Conservation (phyloP, 2,113 vertebrate genomes). For the Stictonetta naevosa region DNA sequence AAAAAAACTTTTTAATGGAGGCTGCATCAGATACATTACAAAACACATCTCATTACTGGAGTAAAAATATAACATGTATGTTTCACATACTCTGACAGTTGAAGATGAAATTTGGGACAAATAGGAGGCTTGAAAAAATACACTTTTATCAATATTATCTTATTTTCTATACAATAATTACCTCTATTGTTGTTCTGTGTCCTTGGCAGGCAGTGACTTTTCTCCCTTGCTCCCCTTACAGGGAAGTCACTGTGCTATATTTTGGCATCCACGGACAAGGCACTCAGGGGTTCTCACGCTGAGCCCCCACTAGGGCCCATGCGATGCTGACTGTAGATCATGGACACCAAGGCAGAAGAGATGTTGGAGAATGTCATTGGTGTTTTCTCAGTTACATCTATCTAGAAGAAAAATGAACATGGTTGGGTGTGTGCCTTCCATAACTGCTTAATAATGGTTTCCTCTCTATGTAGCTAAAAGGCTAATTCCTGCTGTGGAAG, state of each 20-base stretch:
- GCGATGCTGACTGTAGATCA: background rate
- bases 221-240: background rate
- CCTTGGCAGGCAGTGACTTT: background rate
- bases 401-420: background rate
- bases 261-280: background rate
- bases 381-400: background rate
- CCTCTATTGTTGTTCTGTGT: background rate
- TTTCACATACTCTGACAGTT: background rate
- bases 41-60: background rate
- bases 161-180: background rate
- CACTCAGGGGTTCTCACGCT: background rate
- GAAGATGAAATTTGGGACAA: background rate
- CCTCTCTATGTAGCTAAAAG: rapidly evolving
- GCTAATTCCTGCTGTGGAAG: background rate
- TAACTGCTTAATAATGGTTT: background rate
- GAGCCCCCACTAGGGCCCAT: background rate
- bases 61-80: background rate
- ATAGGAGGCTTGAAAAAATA: background rate
- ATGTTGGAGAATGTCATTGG: background rate
- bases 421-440: background rate
- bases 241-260: background rate
- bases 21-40: background rate
- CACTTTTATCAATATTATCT: background rate
- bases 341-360: rapidly evolving
- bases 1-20: background rate